A percentile compares a stretch with the other conserved stretches of the same genome.
Conservation (phyloP, 23 tunicate species). For the Ciona savignyi region DNA sequence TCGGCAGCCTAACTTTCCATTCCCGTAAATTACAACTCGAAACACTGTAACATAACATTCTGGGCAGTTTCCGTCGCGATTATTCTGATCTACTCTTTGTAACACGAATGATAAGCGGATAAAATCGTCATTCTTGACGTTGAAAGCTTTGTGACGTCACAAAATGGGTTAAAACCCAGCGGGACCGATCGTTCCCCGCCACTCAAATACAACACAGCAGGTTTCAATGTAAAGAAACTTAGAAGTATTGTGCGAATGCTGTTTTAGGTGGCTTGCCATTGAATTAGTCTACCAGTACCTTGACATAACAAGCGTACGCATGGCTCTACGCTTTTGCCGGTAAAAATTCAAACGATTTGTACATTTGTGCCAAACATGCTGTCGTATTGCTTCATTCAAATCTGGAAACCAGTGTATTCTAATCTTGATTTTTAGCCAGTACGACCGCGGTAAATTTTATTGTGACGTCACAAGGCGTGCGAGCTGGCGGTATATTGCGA, state of each 20-base stretch:
- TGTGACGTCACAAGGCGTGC: not conserved
- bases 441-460: not conserved
- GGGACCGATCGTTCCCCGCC: not conserved
- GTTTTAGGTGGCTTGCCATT: too few relatives aligned
- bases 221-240: too few relatives aligned
- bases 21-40: not conserved
- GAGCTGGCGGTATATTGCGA: not conserved
- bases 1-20: not conserved
- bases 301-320: too few relatives aligned
- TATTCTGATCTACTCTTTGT: not conserved
- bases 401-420: conserved; percentile 1
- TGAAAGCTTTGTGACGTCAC: not conserved
- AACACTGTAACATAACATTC: not conserved
- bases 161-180: not conserved
- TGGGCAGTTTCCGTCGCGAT: too few relatives aligned
- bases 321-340: too few relatives aligned
- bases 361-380: too few relatives aligned
- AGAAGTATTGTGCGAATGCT: too few relatives aligned
- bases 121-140: not conserved
- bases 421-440: not conserved
- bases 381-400: too few relatives aligned
- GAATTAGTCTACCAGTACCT: too few relatives aligned
- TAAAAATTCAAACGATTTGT: too few relatives aligned
- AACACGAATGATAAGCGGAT: not conserved
- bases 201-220: not conserved